Conservation (phyloP, 53 echinoderm and acorn worm species). For the Astropecten irregularis region DNA sequence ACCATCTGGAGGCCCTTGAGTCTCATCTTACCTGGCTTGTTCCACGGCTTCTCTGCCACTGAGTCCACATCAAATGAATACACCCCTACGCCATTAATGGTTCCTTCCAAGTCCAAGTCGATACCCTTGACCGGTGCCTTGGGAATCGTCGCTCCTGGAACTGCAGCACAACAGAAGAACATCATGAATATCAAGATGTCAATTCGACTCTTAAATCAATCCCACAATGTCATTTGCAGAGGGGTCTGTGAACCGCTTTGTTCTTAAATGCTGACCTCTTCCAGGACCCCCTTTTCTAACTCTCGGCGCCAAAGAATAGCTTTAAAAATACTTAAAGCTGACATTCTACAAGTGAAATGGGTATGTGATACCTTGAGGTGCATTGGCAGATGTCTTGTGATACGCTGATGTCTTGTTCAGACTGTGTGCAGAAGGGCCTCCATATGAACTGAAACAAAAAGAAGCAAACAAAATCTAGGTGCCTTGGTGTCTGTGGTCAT, state of each 20-base stretch:
- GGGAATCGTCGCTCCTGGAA: conserved; percentile 36
- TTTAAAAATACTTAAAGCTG: not conserved
- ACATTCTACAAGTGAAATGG: not conserved
- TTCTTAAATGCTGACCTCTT: too few relatives aligned
- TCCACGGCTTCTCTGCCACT: conserved; percentile 88
- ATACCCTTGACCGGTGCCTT: conserved; percentile 81
- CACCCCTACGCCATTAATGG: conserved; percentile 85
- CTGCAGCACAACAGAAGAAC: conserved; percentile 27
- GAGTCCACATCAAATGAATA: conserved; percentile 90
- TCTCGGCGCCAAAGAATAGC: not conserved
- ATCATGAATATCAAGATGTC: not conserved
- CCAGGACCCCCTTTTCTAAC: too few relatives aligned
- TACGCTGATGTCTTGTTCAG: conserved; percentile 39
- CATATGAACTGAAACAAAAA: conserved; percentile 65
- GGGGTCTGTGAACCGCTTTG: too few relatives aligned
- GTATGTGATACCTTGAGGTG: conserved; percentile 11
- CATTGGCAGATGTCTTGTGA: conserved; percentile 27
- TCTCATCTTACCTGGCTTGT: conserved; percentile 84
- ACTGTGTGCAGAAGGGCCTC: conserved; percentile 15
- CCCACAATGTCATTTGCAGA: not conserved
- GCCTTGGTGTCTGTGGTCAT: too few relatives aligned
- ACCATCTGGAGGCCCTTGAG: too few relatives aligned
- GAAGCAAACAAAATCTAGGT: too few relatives aligned
- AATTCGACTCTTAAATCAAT: not conserved
- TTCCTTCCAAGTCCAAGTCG: conserved; percentile 87